Evolutionary conservation across 2,888 invertebrate genomes (phyloP).

Genomic region (Helleia helle): DNA sequence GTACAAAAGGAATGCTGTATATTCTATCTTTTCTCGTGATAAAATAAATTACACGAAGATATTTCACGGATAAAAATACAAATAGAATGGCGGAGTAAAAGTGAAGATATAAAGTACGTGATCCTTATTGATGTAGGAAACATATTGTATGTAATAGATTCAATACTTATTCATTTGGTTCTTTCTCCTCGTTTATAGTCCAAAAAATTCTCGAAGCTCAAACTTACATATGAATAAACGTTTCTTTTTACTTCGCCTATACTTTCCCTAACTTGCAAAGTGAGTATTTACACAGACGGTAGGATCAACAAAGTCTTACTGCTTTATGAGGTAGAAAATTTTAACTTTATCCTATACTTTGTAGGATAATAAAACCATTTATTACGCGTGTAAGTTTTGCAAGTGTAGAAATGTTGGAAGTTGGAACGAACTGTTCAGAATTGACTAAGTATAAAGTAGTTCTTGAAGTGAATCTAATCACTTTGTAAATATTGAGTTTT

Average conservation of each 20-base stretch:
- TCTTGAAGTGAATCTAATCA: constrained; percentile 16
- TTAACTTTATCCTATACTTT: constrained; percentile 40
- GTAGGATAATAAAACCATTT: constrained; percentile 50
- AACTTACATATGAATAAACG: constrained; percentile 13
- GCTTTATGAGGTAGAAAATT: constrained; percentile 48
- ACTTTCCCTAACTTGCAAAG: constrained; percentile 18
- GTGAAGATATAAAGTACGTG: background rate
- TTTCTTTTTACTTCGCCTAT: constrained; percentile 14
- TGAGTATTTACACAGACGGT: constrained; percentile 31
- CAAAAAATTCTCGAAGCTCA: constrained; percentile 9
- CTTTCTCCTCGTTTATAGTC: background rate
- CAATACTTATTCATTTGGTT: too few species aligned
- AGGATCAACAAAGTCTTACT: constrained; percentile 39
- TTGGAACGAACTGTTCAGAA: constrained; percentile 30
- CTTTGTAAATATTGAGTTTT: constrained; percentile 11
- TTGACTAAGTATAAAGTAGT: constrained; percentile 17
- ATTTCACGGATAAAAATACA: background rate
- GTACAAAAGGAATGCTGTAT: too few species aligned
- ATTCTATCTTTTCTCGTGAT: constrained; percentile 1
- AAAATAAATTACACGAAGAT: constrained; percentile 1
- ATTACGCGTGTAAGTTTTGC: constrained; percentile 42
- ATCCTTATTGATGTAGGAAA: constrained; percentile 1
- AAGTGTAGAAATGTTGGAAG: constrained; percentile 26
- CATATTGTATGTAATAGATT: constrained; percentile 7
- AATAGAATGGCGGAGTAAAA: constrained; percentile 1